Evolutionary conservation across 2,888 invertebrate genomes (phyloP).

Genomic region (Nemurella pictetii): DNA sequence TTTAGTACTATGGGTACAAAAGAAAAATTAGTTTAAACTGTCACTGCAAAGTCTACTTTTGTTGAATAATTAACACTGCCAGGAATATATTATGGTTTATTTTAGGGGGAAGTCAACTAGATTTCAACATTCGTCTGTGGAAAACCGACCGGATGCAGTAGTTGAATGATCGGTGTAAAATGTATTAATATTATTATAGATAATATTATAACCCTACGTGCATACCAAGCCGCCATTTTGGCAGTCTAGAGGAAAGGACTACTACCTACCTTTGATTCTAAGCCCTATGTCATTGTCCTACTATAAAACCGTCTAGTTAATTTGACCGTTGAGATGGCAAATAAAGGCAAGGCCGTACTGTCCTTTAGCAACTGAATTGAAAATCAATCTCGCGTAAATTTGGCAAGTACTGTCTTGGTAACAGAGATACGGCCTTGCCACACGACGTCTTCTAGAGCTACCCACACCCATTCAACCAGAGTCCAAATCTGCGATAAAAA

Average conservation of each 20-base stretch:
- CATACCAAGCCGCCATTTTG: conserved; percentile 21
- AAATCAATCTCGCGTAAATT: not conserved
- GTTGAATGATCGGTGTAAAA: too few relatives aligned
- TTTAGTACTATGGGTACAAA: too few relatives aligned
- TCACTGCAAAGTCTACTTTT: too few relatives aligned
- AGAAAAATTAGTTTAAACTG: too few relatives aligned
- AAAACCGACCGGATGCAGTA: too few relatives aligned
- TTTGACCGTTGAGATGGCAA: not conserved
- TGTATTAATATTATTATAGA: too few relatives aligned
- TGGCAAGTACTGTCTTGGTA: not conserved
- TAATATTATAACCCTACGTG: not conserved
- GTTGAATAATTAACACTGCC: too few relatives aligned
- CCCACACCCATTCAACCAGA: not conserved
- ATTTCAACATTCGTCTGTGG: too few relatives aligned
- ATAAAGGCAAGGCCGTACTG: not conserved
- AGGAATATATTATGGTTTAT: too few relatives aligned
- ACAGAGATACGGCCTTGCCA: not conserved
- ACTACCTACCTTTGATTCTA: not conserved
- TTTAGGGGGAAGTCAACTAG: too few relatives aligned
- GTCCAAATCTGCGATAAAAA: not conserved
- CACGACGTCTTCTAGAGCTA: not conserved
- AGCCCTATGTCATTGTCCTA: not conserved
- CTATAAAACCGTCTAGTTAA: not conserved
- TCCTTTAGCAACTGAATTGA: not conserved
- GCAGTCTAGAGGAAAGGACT: conserved; percentile 13